phyloP scores from a whole-genome alignment of 1,140 invertebrate species.

The Battus philenor region DNA sequence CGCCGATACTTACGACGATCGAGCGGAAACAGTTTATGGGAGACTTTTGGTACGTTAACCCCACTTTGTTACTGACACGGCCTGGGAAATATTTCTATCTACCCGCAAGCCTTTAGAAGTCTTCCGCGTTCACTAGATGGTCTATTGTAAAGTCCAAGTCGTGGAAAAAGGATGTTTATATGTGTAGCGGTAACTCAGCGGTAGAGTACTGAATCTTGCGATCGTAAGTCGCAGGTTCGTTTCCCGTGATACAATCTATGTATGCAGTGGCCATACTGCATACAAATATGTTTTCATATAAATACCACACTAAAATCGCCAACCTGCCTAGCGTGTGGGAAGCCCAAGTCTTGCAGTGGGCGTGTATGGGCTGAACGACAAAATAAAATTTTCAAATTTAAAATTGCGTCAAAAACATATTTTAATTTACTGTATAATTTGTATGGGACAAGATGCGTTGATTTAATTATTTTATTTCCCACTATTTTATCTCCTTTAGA shows the following conservation, averaged over 20 bases:
- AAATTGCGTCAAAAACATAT: background rate
- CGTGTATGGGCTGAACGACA: too few species aligned
- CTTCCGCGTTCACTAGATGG: background rate
- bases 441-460: too few species aligned
- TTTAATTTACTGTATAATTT: background rate
- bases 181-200: background rate
- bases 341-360: too few species aligned
- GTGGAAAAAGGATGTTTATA: too few species aligned
- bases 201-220: too few species aligned
- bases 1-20: constrained; percentile 26
- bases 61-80: constrained; percentile 25
- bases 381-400: too few species aligned
- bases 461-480: too few species aligned
- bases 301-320: background rate
- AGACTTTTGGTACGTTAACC: constrained; percentile 26
- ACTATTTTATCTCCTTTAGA: too few species aligned
- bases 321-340: too few species aligned
- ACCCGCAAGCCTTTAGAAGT: background rate
- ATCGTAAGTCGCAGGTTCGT: too few species aligned
- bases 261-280: background rate
- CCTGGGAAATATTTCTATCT: constrained; percentile 20
- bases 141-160: too few species aligned
- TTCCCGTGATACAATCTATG: background rate
- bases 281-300: background rate
- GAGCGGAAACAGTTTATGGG: constrained; percentile 36